Base-by-base conservation (phyloP, 2,797 vertebrate species). In the Loriculus beryllinus region DNA sequence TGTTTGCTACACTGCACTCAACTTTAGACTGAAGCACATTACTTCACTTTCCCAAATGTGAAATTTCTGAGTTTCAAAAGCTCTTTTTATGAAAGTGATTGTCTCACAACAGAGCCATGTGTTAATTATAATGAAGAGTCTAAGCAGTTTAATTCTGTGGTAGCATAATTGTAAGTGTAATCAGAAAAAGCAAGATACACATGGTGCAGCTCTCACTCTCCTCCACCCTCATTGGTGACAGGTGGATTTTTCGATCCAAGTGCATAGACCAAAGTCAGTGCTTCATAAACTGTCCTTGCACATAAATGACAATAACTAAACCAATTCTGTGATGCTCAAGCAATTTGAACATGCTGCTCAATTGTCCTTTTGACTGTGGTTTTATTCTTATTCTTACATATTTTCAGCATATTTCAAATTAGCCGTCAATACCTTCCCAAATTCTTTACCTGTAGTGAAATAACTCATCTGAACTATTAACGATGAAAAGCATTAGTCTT, bases 331-430 rank as follows among this genome's bases (percentile, higher is more conserved):
- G 82, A 76, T 86, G 33, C 82, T 96, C 25, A 94, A 91, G 86
- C 1, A 6, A 26, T 82, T 57, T 65, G 12, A 83, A 33, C 9
- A 17, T 92, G 82, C 69, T 82, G 62, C 52, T 77, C 48, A 92
- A n/a, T 25, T 93, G 49, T 81, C n/a, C 26, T 82, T 92, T 81
- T 28, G 94, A 8, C 14, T 94, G 35, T 62, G 26, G 59, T 87
- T 95, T 95, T 81, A 72, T 86, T 80, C 40, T 94, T 67, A 39
- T 76, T 96, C 84, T 83, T 83, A 49, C 19, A 52, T 87, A 80
- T 83, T 93, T 89, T 82, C 48, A 81, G 19, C 39, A 63, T 92
- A 95, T 96, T 80, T 96, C 71, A 60, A 78, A 95, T 96, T 97
- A 95, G 89, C 52, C 56, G 96, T 96, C 52, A 51, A 86, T 75